Percentiles rank a stretch among this genome's conserved stretches.
Evolutionary conservation across 2,113 vertebrate species (phyloP).

Genomic region (Machaerirhynchus nigripectus): DNA sequence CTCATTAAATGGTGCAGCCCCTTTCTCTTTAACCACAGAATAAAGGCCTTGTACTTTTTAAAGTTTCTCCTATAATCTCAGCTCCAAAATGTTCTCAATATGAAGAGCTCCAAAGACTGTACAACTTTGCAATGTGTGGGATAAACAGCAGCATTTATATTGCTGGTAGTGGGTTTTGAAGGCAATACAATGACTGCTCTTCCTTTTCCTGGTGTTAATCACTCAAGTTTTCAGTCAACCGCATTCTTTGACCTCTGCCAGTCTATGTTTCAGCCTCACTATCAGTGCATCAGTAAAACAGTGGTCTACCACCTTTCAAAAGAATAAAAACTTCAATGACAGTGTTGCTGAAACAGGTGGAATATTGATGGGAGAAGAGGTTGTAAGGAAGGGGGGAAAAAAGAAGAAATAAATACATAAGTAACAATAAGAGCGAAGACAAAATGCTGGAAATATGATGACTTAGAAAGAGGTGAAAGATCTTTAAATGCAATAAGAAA

Average conservation of each 20-base stretch:
- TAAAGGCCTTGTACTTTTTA: not conserved
- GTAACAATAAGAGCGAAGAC: not conserved
- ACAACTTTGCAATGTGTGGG: rapidly evolving
- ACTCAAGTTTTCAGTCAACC: not conserved
- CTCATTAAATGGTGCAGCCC: not conserved
- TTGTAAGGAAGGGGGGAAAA: not conserved
- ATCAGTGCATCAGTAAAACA: not conserved
- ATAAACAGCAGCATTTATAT: not conserved
- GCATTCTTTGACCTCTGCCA: not conserved
- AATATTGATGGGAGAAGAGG: not conserved
- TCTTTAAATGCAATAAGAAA: not conserved
- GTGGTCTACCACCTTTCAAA: not conserved
- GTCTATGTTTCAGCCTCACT: not conserved
- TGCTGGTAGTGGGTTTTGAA: not conserved
- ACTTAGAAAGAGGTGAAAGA: not conserved
- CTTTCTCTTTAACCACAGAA: not conserved
- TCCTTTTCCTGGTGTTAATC: not conserved
- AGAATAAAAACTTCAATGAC: not conserved
- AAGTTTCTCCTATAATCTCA: not conserved
- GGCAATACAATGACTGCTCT: not conserved
- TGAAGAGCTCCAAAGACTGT: not conserved
- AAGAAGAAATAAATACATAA: not conserved
- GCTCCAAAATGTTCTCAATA: not conserved
- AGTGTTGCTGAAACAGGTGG: not conserved
- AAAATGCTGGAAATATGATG: not conserved